These are phyloP conservation scores for Rhinoraja longicauda DNA, from an alignment of 2,797 vertebrate genomes.

Conservation along the genomic window DNA sequence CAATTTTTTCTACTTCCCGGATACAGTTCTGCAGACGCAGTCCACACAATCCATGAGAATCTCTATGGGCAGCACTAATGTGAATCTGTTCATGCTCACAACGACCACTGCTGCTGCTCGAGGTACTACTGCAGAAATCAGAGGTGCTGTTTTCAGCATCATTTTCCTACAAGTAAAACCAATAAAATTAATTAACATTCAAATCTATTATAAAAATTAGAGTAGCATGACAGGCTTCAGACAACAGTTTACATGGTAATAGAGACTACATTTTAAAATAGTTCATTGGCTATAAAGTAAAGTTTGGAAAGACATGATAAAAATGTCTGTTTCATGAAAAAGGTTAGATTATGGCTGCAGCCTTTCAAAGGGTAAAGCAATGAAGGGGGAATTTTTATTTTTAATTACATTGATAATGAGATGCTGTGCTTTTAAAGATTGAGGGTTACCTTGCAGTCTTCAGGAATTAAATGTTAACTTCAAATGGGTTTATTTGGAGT, in stretches of 20 bases:
- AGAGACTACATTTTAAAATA: too few relatives aligned
- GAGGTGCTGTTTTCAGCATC: constrained; percentile 26
- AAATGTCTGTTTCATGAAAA: neutral
- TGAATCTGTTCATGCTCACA: neutral
- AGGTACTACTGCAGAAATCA: neutral
- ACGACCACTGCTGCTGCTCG: neutral
- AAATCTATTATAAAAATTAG: neutral
- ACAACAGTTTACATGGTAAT: too few relatives aligned
- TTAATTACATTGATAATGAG: neutral
- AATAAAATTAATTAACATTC: neutral
- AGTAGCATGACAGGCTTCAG: too few relatives aligned
- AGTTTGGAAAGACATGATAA: too few relatives aligned
- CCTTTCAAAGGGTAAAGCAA: neutral
- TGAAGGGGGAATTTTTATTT: neutral
- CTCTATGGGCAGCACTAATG: neutral
- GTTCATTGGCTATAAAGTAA: too few relatives aligned
- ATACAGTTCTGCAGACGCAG: constrained; percentile 2
- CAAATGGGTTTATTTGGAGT: too few relatives aligned
- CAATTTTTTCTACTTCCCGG: neutral
- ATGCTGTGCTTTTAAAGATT: neutral
- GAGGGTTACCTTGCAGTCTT: neutral
- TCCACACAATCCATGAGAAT: neutral
- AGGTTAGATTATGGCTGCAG: neutral
- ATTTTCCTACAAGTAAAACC: constrained; percentile 1
- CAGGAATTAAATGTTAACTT: neutral